These are phyloP conservation scores for Centropus unirufus DNA, from an alignment of 2,113 vertebrate species.

Conservation along the genomic window DNA sequence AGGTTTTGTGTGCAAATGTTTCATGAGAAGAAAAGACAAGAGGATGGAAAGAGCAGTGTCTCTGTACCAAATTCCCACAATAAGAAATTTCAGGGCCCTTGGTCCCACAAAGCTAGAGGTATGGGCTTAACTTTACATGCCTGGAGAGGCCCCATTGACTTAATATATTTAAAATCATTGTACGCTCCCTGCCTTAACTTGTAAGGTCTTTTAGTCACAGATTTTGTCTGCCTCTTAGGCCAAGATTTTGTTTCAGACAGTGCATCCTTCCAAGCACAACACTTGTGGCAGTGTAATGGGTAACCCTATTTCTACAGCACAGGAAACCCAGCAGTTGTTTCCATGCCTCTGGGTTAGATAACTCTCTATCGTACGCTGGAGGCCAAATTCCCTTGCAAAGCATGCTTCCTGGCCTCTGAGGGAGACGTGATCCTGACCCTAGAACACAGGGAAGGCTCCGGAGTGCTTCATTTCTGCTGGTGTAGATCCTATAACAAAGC, in stretches of 20 bases:
- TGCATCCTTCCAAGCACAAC: conserved; percentile 60
- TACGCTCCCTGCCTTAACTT: conserved; percentile 47
- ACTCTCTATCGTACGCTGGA: not conserved
- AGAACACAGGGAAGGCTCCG: not conserved
- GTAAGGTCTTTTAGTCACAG: conserved; percentile 36
- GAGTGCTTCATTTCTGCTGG: not conserved
- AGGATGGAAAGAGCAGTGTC: conserved; percentile 2
- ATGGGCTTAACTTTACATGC: conserved; percentile 12
- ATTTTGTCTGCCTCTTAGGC: conserved; percentile 50
- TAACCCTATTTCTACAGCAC: conserved; percentile 40
- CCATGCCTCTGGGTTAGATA: not conserved
- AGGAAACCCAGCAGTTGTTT: conserved; percentile 40
- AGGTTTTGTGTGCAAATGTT: conserved; percentile 35
- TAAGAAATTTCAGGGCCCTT: not conserved
- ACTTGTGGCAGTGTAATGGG: conserved; percentile 32
- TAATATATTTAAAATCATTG: not conserved
- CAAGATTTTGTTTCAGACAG: conserved; percentile 61
- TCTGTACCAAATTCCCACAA: conserved; percentile 13
- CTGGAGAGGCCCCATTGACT: conserved; percentile 9
- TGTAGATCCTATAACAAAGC: not conserved
- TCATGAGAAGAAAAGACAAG: not conserved
- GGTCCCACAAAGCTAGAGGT: not conserved
- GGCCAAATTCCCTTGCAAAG: not conserved
- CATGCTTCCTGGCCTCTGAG: not conserved
- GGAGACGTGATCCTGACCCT: not conserved